A percentile compares a stretch with the other conserved stretches of the same genome.
These are phyloP conservation scores for Morphnarchus princeps DNA, from an alignment of 2,113 vertebrate species.

Conservation along the genomic window DNA sequence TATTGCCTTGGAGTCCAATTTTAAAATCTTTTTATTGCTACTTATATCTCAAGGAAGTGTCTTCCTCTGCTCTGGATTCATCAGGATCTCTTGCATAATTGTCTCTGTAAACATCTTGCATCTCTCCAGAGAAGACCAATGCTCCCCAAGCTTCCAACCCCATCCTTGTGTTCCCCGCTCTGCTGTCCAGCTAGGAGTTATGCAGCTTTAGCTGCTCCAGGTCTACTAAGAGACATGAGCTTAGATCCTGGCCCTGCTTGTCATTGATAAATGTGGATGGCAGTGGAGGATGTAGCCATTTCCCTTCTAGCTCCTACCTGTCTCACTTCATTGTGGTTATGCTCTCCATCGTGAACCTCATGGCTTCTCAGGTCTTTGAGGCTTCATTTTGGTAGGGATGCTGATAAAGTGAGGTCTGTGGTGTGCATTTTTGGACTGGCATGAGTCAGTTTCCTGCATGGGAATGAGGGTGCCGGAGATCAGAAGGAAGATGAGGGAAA, in stretches of 20 bases:
- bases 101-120: neutral
- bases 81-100: neutral
- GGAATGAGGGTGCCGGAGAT: neutral
- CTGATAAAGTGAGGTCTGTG: neutral
- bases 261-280: neutral
- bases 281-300: neutral
- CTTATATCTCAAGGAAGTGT: neutral
- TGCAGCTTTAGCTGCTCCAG: neutral
- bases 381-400: neutral
- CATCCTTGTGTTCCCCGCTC: neutral
- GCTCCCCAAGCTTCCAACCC: neutral
- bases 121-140: neutral
- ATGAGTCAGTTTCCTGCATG: neutral
- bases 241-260: neutral
- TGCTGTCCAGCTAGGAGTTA: neutral
- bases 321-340: neutral
- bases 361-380: neutral
- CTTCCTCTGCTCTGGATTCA: neutral
- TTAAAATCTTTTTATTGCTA: neutral
- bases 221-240: neutral
- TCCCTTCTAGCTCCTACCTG: neutral
- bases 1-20: neutral
- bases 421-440: neutral
- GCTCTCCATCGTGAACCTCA: neutral
- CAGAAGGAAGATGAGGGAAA: neutral